Evolutionary conservation across 2,113 vertebrate species (phyloP), one percentile per base, ranked within the genome.

Genomic region (Phaethon lepturus): DNA sequence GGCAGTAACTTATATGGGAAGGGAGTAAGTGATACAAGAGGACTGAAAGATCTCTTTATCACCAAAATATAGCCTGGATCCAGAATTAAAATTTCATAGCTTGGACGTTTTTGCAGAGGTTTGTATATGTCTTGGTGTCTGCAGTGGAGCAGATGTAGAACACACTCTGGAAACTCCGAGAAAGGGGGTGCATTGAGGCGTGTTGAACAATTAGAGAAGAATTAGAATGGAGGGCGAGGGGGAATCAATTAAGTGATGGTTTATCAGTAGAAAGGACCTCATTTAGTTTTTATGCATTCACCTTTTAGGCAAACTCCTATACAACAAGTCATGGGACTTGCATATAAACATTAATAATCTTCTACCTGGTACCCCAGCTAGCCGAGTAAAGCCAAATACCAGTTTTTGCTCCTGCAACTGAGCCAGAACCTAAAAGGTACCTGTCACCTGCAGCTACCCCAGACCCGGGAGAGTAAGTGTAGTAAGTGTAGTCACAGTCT

Each of bases 301-400:
- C 11, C 49, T 81, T 74, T 81, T 28, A 66, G 58, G 59, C 20
- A 60, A 67, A 47, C 13, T 73, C 24, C 28, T 31, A 22, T 8
- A 42, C 15, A 52, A 49, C 9, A 47, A 17, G 33, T 60, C 24
- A 11, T 17, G 52, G 29, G 24, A 35, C 40, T 52, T 50, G 38
- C 28, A 19, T 18, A 19, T 19, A 42, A 66, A 23, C 2, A 4
- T 25, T 28, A 63, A 50, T n/a, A 55, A 45, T 31, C 4, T 64
- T 44, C 59, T 42, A 17, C 38, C 29, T 52, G 25, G 15, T 5
- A 1, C 11, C 45, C 14, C 58, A 68, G 24, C 11, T 72, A 19
- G 11, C 24, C 44, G n/a, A n/a, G 26, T 25, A 35, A 50, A 88
- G 28, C 23, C 0, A 0, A 84, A 42, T 24, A n/a, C 25, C 50